Percentiles rank a stretch among this genome's conserved stretches.
Evolutionary conservation across 2,113 vertebrate genomes (phyloP).

Genomic region (Dromaius novaehollandiae): DNA sequence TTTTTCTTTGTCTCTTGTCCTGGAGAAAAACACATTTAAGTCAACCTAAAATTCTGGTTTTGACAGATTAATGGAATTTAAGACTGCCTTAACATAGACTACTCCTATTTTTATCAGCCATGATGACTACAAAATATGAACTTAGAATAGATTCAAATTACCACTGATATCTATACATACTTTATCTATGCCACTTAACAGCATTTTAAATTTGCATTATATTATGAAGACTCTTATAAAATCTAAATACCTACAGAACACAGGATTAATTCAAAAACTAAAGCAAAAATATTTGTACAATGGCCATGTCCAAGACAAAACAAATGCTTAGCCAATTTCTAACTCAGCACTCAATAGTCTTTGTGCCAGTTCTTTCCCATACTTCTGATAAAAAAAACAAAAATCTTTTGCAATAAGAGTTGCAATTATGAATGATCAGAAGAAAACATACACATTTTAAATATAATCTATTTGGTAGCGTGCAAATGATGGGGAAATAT

Average conservation of each 20-base stretch:
- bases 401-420: neutral
- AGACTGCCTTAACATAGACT: neutral
- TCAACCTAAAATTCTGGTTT: neutral
- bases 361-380: neutral
- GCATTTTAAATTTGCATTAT: neutral
- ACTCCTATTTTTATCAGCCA: neutral
- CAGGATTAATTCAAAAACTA: neutral
- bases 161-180: neutral
- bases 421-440: neutral
- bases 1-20: neutral
- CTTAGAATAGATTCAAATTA: neutral
- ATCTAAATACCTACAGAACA: neutral
- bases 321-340: neutral
- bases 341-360: neutral
- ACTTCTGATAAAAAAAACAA: neutral
- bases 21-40: neutral
- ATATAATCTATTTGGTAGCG: neutral
- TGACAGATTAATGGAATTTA: conserved; percentile 33
- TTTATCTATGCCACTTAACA: neutral
- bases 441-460: neutral
- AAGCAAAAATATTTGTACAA: conserved; percentile 6
- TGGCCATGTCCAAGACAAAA: neutral
- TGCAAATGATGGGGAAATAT: neutral
- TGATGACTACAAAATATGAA: neutral
- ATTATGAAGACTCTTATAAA: neutral